Conservation (phyloP, 2,113 vertebrate species). For the Anoura caudifer region DNA sequence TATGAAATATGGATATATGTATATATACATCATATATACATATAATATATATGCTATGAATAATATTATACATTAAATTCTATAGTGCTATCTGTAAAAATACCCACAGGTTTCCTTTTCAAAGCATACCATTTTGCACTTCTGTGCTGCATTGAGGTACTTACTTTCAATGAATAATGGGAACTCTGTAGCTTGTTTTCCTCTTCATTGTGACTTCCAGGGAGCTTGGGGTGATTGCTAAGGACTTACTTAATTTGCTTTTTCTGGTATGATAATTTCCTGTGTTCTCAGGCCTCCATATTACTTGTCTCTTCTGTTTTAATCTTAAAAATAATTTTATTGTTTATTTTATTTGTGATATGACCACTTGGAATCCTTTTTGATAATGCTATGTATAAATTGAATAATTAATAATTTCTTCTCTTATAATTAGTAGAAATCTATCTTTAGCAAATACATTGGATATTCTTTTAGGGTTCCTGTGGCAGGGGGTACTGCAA, state of each 20-base stretch:
- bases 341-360: neutral
- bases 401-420: neutral
- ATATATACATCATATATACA: neutral
- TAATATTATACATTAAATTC: neutral
- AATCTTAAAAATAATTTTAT: neutral
- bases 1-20: neutral
- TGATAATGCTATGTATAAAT: neutral
- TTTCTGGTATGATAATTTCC: neutral
- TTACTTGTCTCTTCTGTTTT: neutral
- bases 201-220: neutral
- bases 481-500: neutral
- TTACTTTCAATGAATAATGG: neutral
- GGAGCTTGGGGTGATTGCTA: neutral
- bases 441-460: neutral
- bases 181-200: neutral
- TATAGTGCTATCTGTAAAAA: neutral
- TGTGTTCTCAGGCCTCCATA: neutral
- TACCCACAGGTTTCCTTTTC: neutral
- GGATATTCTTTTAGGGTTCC: neutral
- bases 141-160: neutral
- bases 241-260: neutral
- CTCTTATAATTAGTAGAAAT: neutral
- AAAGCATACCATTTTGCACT: neutral
- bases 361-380: neutral
- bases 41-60: neutral